phyloP scores from a whole-genome alignment of 2,113 vertebrate species.

The Campylomormyrus tamandua region DNA sequence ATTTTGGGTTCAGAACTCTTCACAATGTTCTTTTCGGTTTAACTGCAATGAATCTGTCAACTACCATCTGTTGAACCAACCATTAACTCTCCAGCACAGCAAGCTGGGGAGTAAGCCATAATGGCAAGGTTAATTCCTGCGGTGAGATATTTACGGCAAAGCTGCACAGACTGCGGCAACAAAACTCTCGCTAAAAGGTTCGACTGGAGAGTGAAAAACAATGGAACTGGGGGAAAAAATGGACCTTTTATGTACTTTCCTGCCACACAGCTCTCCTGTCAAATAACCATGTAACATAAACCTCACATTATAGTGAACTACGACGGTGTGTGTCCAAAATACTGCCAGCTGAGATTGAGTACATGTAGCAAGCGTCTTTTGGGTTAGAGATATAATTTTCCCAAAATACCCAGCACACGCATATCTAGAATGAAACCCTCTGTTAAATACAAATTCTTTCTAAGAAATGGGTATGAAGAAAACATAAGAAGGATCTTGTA shows the following conservation, averaged over 20 bases:
- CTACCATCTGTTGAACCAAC: constrained; percentile 18
- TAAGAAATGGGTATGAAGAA: background rate
- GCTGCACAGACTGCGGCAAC: background rate
- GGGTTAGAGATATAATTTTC: background rate
- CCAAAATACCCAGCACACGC: background rate
- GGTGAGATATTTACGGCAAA: background rate
- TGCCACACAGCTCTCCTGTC: background rate
- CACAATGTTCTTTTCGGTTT: background rate
- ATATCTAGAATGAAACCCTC: background rate
- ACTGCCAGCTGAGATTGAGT: background rate
- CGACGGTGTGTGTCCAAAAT: background rate
- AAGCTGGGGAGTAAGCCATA: background rate
- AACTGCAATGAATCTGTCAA: background rate
- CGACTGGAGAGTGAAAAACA: constrained; percentile 3
- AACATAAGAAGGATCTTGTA: background rate
- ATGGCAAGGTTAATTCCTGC: constrained; percentile 6
- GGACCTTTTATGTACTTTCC: background rate
- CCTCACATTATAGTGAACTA: background rate
- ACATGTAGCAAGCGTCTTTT: background rate
- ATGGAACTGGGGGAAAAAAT: background rate
- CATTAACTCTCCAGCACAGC: constrained; percentile 4
- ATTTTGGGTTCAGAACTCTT: background rate
- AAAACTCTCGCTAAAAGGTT: constrained; percentile 5
- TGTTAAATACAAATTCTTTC: background rate
- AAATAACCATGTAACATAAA: constrained; percentile 13